These are phyloP conservation scores for Pyrocoelia pectoralis DNA, from an alignment of 2,888 invertebrate species.

Conservation along the genomic window DNA sequence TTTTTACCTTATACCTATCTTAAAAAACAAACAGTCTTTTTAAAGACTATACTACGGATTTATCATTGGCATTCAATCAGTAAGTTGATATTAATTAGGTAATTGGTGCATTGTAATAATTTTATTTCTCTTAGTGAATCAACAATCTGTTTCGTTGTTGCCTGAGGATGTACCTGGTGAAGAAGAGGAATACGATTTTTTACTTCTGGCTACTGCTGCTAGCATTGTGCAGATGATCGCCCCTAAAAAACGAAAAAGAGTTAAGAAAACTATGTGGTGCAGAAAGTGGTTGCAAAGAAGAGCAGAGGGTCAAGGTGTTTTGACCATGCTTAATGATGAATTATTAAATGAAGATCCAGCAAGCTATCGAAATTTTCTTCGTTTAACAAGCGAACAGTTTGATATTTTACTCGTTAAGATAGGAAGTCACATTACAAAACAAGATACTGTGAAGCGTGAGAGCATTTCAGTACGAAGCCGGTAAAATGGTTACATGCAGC, in stretches of 20 bases:
- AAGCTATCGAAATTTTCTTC: neutral
- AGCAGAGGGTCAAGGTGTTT: neutral
- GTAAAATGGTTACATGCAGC: conserved; percentile 1
- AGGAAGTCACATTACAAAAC: neutral
- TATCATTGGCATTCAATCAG: too few species aligned
- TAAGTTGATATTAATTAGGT: too few species aligned
- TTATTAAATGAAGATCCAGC: neutral
- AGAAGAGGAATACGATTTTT: neutral
- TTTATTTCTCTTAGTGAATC: too few species aligned
- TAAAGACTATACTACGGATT: too few species aligned
- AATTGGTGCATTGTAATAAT: too few species aligned
- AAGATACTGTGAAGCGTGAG: neutral
- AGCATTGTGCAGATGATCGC: neutral
- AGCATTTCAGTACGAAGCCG: neutral
- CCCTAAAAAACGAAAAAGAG: neutral
- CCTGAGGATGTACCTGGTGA: conserved; percentile 5
- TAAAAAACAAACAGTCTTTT: too few species aligned
- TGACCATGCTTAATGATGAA: neutral
- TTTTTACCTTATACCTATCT: too few species aligned
- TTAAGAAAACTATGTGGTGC: neutral
- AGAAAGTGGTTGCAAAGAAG: neutral
- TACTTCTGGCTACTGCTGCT: conserved; percentile 3
- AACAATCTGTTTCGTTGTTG: neutral
- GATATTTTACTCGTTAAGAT: neutral
- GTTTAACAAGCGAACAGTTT: neutral